Base-by-base conservation (phyloP, 2,888 invertebrate species). In the Diplazon laetatorius region DNA sequence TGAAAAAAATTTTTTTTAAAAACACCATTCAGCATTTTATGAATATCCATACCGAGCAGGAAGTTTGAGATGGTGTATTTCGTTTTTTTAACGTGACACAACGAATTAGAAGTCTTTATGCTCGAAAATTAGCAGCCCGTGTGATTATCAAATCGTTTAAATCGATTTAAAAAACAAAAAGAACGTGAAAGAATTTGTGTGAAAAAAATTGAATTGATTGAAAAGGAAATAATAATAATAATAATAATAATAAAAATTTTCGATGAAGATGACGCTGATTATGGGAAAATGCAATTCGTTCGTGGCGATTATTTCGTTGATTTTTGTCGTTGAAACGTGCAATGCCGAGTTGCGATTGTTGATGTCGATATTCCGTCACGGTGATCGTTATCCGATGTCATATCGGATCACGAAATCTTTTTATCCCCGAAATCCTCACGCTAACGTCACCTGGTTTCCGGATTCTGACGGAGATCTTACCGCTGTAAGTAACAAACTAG, bases 361-460 rank as follows among this genome's bases (percentile, higher is more conserved):
- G 12, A 57, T 74, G 52, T 74, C 78, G 20, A 30, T 74, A 2
- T 78, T 78, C 37, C 48, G 73, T 4, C 78, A 78, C 25, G 78
- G 59, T 5, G 73, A 78, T 70, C 59, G 78, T 6, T 78, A 65
- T 35, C 78, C 78, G 12, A 16, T 78, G 22, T 9, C 16, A 5
- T 60, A 52, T 12, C 9, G 6, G 0, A 1, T 5, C 3, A 73
- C 44, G 1, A 18, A 52, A 44, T 1, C 18, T 0, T 62, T 48
- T 22, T 69, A 78, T 55, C 78, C 78, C 5, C 42, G 63, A 20
- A 74, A 78, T 70, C 78, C 78, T 1, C 10, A 70, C 25, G 46
- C 59, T 8, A 74, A 74, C 44, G 37, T 52, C 25, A 74, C 37
- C 60, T 78, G 69, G 70, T 74, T 42, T 60, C 78, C 73, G 2